phyloP scores from a whole-genome alignment of 2,888 invertebrate species.

The Cryptocephalus moraei region DNA sequence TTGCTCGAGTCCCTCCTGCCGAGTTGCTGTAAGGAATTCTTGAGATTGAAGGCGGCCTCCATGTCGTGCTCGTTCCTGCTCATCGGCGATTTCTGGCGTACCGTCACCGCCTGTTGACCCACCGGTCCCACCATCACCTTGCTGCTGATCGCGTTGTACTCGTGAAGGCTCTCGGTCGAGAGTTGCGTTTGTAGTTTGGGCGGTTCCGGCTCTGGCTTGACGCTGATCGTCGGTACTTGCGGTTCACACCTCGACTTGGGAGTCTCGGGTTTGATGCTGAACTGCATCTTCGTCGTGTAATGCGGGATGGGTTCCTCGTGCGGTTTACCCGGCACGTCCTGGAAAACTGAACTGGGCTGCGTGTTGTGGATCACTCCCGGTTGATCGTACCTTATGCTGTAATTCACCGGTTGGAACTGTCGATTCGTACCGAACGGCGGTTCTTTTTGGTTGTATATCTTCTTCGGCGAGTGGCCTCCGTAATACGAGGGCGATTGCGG shows the following conservation, averaged over 20 bases:
- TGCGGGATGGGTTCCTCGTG: conserved; percentile 1
- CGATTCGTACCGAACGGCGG: neutral
- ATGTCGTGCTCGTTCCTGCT: conserved; percentile 47
- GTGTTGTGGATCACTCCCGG: neutral
- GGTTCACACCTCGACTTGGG: neutral
- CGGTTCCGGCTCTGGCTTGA: conserved; percentile 12
- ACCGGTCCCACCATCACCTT: conserved; percentile 70
- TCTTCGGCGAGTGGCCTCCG: neutral
- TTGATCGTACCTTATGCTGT: conserved; percentile 13
- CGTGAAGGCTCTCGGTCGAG: conserved; percentile 31
- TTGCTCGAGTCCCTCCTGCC: conserved; percentile 7
- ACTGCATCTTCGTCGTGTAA: conserved; percentile 21
- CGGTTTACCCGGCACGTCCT: conserved; percentile 15
- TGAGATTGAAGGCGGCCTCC: conserved; percentile 42
- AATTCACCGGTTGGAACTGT: conserved; percentile 5
- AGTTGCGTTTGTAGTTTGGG: conserved; percentile 26
- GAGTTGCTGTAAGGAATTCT: conserved; percentile 47
- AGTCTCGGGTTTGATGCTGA: conserved; percentile 8
- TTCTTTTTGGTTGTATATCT: neutral
- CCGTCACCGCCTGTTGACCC: conserved; percentile 60
- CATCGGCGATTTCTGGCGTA: conserved; percentile 43
- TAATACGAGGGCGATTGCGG: conserved; percentile 1
- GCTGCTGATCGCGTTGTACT: conserved; percentile 52
- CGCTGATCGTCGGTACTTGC: conserved; percentile 9
- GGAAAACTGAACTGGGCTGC: conserved; percentile 6